Base-by-base conservation (phyloP, 2,797 vertebrate genomes). In the Channa striata region DNA sequence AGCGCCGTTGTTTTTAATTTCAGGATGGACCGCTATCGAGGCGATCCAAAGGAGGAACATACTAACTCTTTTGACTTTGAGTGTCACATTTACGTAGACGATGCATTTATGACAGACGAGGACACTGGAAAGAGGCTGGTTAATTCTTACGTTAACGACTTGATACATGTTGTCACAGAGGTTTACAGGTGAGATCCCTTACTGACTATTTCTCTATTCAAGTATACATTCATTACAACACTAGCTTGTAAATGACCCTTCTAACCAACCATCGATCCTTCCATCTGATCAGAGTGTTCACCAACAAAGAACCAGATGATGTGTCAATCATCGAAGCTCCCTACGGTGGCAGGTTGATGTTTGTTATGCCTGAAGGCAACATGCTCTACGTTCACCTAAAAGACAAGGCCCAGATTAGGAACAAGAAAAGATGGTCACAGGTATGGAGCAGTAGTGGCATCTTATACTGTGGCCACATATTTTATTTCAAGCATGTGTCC, bases 341-440 rank as follows among this genome's bases (percentile, higher is more conserved):
- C 5, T 96, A 95, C 8, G 95, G 95, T 5, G 95, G 94, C 37
- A 91, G 94, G 59, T 77, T 96, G 57, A 83, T 87, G 71, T 93
- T 93, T 68, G 88, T 93, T 7, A 80, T 95, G 87, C 95, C 95
- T 43, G 92, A 95, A 33, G 94, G 94, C 65, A 96, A 95, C 80
- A 93, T 93, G 91, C 81, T 96, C 6, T 93, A 87, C 63, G 1
- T 95, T 74, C 94, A 96, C 77, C 83, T 96, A 0, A 96, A 96
- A 84, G 94, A 96, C 83, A 96, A 96, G 75, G 0, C 0, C 10
- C 84, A 81, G 37, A 96, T 96, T 77, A 89, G 93, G 56, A 92
- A 95, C 88, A 95, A 95, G 83, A 96, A 96, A 74, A 90, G 95
- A 82, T 96, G 95, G 95, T 96, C 95, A 16, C 95, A 96, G 93